Conservation (phyloP, 2,797 vertebrate species). For the Arrhamphus sclerolepis region DNA sequence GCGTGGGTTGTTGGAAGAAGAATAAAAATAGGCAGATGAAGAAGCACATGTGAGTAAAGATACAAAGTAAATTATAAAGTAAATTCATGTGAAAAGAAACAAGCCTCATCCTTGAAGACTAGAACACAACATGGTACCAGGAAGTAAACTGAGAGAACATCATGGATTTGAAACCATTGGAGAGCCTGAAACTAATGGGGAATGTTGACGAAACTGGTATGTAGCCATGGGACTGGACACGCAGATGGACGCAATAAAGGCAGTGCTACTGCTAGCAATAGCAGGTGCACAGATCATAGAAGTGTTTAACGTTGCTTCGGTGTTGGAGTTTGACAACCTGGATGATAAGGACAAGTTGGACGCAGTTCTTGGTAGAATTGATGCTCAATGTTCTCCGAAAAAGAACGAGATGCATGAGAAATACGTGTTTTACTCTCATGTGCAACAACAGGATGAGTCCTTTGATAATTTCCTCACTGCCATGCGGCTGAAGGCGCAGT, state of each 20-base stretch:
- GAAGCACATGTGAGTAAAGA: too few species aligned
- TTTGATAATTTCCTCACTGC: neutral
- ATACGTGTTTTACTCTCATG: neutral
- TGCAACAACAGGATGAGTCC: neutral
- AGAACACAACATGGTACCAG: neutral
- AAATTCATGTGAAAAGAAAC: too few species aligned
- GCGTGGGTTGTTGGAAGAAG: too few species aligned
- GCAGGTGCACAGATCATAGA: neutral
- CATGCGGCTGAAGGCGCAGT: neutral
- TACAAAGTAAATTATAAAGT: too few species aligned
- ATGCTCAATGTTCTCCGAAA: neutral
- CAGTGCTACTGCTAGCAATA: neutral
- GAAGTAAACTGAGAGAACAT: neutral
- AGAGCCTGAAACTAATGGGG: neutral
- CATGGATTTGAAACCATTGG: neutral
- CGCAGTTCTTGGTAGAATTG: too few species aligned
- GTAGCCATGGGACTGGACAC: neutral
- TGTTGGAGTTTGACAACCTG: too few species aligned
- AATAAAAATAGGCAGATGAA: too few species aligned
- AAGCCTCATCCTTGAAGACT: neutral
- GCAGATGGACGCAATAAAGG: neutral
- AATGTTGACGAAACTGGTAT: neutral
- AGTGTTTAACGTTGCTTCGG: neutral
- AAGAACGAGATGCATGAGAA: neutral
- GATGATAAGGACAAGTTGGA: too few species aligned